Evolutionary conservation across 1,140 invertebrate species (phyloP).

Genomic region (Drosophila dunni): DNA sequence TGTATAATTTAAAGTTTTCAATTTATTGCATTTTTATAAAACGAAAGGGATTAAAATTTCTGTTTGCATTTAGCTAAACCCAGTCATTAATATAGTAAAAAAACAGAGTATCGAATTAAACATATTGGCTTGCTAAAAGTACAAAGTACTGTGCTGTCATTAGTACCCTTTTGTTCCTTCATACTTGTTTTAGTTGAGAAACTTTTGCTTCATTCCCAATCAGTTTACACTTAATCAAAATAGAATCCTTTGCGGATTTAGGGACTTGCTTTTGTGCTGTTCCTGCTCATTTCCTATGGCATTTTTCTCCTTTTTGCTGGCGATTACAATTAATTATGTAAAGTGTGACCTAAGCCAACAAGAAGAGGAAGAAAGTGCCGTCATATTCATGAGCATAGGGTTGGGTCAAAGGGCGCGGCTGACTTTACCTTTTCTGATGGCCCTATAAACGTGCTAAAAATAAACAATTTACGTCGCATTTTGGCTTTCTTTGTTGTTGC

Average conservation of each 20-base stretch:
- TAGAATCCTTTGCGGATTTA: not conserved
- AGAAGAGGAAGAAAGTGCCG: conserved; percentile 12
- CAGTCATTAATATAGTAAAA: too few species aligned
- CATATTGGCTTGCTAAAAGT: too few species aligned
- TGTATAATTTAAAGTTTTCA: too few species aligned
- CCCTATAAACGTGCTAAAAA: conserved; percentile 80
- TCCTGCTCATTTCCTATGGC: conserved; percentile 1
- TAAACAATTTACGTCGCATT: conserved; percentile 65
- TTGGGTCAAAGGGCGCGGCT: conserved; percentile 24
- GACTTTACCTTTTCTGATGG: conserved; percentile 77
- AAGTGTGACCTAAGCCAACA: conserved; percentile 77
- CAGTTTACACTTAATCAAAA: too few species aligned
- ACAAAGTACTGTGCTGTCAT: too few species aligned
- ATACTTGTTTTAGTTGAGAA: too few species aligned
- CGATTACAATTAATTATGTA: conserved; percentile 74
- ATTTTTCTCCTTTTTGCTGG: conserved; percentile 33
- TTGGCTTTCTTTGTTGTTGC: conserved; percentile 42
- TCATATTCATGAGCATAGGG: conserved; percentile 51
- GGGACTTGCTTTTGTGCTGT: conserved; percentile 23
- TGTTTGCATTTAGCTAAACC: too few species aligned
- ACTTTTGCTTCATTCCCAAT: too few species aligned
- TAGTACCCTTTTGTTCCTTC: too few species aligned
- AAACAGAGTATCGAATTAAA: too few species aligned
- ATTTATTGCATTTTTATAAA: too few species aligned
- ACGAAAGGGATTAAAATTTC: too few species aligned